Evolutionary conservation across 2,888 invertebrate genomes (phyloP).

Genomic region (Ormyrus rosae): DNA sequence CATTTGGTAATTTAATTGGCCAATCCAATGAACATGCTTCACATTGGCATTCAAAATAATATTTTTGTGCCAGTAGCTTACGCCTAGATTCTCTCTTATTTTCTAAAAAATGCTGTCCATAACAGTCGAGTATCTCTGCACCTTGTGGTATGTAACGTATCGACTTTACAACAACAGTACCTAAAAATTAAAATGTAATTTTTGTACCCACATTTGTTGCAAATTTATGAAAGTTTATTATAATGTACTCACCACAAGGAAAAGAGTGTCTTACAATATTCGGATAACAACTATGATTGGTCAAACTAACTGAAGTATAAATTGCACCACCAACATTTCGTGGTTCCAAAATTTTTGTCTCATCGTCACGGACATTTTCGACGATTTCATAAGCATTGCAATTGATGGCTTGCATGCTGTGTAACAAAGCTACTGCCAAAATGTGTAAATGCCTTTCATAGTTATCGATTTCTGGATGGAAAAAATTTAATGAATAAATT

Average conservation of each 20-base stretch:
- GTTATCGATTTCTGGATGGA: constrained; percentile 54
- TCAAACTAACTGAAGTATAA: constrained; percentile 75
- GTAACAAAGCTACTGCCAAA: constrained; percentile 70
- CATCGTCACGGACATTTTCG: constrained; percentile 68
- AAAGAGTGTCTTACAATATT: constrained; percentile 75
- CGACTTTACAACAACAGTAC: constrained; percentile 69
- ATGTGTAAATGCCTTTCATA: constrained; percentile 62
- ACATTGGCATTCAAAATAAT: constrained; percentile 75
- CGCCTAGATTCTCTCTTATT: constrained; percentile 68
- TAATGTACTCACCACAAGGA: constrained; percentile 65
- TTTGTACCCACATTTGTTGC: background rate
- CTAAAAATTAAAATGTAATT: constrained; percentile 60
- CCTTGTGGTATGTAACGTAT: constrained; percentile 72
- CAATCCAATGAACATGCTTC: constrained; percentile 74
- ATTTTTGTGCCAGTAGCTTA: constrained; percentile 71
- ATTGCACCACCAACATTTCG: constrained; percentile 75
- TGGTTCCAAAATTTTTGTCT: constrained; percentile 67
- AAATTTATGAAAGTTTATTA: background rate
- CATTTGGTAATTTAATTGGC: constrained; percentile 64
- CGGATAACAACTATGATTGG: constrained; percentile 77
- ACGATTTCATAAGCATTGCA: constrained; percentile 77
- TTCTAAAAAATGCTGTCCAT: constrained; percentile 75
- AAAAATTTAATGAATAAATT: constrained; percentile 62
- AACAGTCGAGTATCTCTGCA: constrained; percentile 76
- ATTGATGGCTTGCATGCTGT: constrained; percentile 75